Evolutionary conservation across 2,888 invertebrate genomes (phyloP).

Genomic region (Taphrorychus bicolor): DNA sequence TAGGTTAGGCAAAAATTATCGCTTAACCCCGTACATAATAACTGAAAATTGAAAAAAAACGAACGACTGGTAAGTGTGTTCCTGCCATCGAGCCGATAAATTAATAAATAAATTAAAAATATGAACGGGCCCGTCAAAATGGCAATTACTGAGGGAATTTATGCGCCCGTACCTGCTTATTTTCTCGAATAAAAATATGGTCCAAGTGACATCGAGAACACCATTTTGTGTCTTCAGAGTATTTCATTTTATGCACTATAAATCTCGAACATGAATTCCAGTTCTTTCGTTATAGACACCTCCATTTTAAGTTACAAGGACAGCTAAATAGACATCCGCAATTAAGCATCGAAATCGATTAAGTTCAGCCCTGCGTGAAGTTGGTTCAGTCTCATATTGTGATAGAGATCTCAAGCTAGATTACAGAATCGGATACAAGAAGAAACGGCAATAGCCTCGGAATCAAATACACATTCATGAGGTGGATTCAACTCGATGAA

Average conservation of each 20-base stretch:
- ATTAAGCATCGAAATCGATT: background rate
- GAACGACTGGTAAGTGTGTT: conserved; percentile 27
- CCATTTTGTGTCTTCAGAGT: conserved; percentile 27
- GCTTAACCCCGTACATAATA: conserved; percentile 32
- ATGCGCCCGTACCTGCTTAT: conserved; percentile 31
- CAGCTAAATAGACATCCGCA: background rate
- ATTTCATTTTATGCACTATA: background rate
- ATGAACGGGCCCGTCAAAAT: conserved; percentile 49
- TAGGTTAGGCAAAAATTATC: conserved; percentile 39
- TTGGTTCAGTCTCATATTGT: background rate
- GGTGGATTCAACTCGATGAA: background rate
- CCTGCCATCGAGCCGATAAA: conserved; percentile 43
- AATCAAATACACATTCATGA: background rate
- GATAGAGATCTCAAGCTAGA: background rate
- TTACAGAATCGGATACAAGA: too few species aligned
- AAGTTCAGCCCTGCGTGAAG: background rate
- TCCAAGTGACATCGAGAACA: conserved; percentile 36
- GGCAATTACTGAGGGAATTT: conserved; percentile 47
- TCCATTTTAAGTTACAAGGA: background rate
- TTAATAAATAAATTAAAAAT: conserved; percentile 51
- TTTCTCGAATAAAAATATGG: conserved; percentile 31
- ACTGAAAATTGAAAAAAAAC: conserved; percentile 24
- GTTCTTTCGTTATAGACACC: background rate
- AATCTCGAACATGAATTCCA: background rate
- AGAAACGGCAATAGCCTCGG: too few species aligned